phyloP scores from a whole-genome alignment of 2,888 invertebrate genomes.

The Ischnura elegans region DNA sequence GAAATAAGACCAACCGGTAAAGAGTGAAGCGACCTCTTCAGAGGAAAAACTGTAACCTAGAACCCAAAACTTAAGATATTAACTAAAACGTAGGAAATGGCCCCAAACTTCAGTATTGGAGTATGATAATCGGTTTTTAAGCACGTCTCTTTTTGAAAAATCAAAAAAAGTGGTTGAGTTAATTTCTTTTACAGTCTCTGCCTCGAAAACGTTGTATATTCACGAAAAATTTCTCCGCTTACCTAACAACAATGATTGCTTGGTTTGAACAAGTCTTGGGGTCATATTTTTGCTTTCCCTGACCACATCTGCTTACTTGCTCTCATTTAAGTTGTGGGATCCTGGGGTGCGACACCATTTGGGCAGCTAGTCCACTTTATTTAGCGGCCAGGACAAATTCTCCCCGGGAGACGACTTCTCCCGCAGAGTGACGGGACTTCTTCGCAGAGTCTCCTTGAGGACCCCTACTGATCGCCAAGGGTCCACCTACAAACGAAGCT shows the following conservation, averaged over 20 bases:
- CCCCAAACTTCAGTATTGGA: no score
- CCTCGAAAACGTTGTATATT: no score
- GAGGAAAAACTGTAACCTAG: no score
- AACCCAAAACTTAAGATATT: no score
- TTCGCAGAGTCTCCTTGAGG: neutral
- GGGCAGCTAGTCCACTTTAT: neutral
- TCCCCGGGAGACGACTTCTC: neutral
- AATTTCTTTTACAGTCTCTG: no score
- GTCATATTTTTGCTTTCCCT: neutral
- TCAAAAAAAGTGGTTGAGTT: no score
- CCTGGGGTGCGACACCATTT: slow-evolving; percentile 14
- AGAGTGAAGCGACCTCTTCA: no score
- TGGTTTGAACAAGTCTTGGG: neutral
- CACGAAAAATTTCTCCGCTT: no score
- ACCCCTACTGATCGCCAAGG: neutral
- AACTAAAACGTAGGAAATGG: no score
- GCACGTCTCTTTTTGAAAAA: no score
- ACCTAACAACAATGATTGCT: slow-evolving; percentile 34
- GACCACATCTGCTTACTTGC: neutral
- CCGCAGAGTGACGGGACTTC: neutral
- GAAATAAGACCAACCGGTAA: no score
- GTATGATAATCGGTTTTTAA: no score
- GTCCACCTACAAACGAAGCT: neutral
- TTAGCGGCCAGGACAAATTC: slow-evolving; percentile 1
- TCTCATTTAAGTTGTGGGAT: neutral